Conservation (phyloP, 2,888 invertebrate species). For the Platypus cylindrus region DNA sequence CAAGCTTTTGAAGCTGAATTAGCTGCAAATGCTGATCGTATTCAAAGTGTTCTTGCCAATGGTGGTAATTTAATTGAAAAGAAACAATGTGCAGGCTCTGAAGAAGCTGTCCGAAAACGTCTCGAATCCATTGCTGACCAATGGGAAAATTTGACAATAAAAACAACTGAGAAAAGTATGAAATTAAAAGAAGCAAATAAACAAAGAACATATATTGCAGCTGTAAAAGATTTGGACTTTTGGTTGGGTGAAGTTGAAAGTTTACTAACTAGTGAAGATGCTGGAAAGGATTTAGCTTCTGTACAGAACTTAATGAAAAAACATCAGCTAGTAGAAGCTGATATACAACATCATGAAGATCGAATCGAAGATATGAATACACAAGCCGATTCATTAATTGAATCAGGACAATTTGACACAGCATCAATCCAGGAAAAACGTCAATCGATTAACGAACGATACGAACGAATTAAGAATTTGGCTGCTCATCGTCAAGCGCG, state of each 20-base stretch:
- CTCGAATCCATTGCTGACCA: slow-evolving; percentile 92
- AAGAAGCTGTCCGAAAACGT: slow-evolving; percentile 87
- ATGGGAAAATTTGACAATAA: slow-evolving; percentile 96
- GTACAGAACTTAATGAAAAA: slow-evolving; percentile 98
- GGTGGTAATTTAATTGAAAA: slow-evolving; percentile 90
- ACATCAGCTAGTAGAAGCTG: slow-evolving; percentile 95
- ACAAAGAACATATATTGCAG: slow-evolving; percentile 97
- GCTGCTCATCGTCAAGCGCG: slow-evolving; percentile 86
- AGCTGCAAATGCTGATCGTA: slow-evolving; percentile 96
- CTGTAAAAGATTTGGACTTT: slow-evolving; percentile 98
- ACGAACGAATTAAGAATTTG: slow-evolving; percentile 83
- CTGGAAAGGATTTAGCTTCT: slow-evolving; percentile 94
- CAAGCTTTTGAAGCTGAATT: slow-evolving; percentile 99
- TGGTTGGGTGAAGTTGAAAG: slow-evolving; percentile 99
- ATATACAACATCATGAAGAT: slow-evolving; percentile 93
- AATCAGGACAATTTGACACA: slow-evolving; percentile 94
- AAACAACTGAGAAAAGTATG: slow-evolving; percentile 95
- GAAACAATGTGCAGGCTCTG: slow-evolving; percentile 94
- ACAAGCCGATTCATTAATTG: slow-evolving; percentile 91
- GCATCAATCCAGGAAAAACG: slow-evolving; percentile 92
- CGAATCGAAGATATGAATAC: slow-evolving; percentile 84
- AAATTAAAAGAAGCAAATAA: slow-evolving; percentile 98
- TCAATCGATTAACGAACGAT: slow-evolving; percentile 91
- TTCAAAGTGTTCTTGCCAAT: slow-evolving; percentile 90
- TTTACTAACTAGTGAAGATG: slow-evolving; percentile 87